These are phyloP conservation scores for Latrodectus elegans DNA, from an alignment of 2,888 invertebrate species.

Conservation along the genomic window DNA sequence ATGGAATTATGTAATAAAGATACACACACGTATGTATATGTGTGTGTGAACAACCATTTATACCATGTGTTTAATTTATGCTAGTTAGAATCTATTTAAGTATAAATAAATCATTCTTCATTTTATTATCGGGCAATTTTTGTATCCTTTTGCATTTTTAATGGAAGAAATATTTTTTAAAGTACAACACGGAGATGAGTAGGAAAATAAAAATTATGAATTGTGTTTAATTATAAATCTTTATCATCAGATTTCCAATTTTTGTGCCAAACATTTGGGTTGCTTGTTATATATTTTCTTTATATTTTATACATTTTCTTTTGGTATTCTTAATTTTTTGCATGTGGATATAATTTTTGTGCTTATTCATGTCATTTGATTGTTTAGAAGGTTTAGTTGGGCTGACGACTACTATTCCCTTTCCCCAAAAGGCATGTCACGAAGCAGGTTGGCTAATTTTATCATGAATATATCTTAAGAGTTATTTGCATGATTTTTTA, in stretches of 20 bases:
- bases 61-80: no score
- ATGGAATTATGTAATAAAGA: background rate
- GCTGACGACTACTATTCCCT: conserved; percentile 66
- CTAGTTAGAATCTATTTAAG: no score
- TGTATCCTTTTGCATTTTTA: background rate
- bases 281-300: background rate
- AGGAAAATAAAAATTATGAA: background rate
- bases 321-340: conserved; percentile 2
- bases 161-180: background rate
- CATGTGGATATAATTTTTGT: conserved; percentile 25
- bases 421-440: conserved; percentile 65
- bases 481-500: conserved; percentile 21
- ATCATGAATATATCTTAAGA: conserved; percentile 25
- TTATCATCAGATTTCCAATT: background rate
- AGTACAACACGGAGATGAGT: background rate
- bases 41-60: no score
- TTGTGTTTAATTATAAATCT: background rate
- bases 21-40: no score
- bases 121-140: background rate
- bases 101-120: no score
- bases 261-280: background rate
- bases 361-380: conserved; percentile 48
- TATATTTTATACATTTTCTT: background rate
- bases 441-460: conserved; percentile 69
- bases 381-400: conserved; percentile 68